phyloP scores from a whole-genome alignment of 2,888 invertebrate species.

The Leptodirus hochenwartii region DNA sequence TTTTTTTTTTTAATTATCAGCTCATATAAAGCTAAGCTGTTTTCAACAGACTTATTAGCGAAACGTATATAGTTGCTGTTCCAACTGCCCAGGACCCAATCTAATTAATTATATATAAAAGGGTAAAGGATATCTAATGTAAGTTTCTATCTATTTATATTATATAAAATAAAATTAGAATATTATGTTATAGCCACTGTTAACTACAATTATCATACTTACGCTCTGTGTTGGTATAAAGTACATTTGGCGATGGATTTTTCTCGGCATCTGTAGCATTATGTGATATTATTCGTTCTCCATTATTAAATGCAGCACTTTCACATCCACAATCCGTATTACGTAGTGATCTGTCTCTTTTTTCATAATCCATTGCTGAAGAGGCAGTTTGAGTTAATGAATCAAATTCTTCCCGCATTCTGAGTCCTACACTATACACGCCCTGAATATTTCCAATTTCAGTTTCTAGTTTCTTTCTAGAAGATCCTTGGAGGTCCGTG shows the following conservation, averaged over 20 bases:
- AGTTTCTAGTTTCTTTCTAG: slow-evolving; percentile 21
- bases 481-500: slow-evolving; percentile 22
- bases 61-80: too few relatives aligned
- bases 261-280: slow-evolving; percentile 34
- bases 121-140: too few relatives aligned
- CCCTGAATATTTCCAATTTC: slow-evolving; percentile 31
- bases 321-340: slow-evolving; percentile 65
- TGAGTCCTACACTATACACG: slow-evolving; percentile 35
- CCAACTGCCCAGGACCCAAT: too few relatives aligned
- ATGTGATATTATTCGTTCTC: slow-evolving; percentile 36
- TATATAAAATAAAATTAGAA: too few relatives aligned
- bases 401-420: too few relatives aligned
- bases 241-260: slow-evolving; percentile 15
- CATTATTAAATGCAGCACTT: slow-evolving; percentile 65
- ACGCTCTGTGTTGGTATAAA: slow-evolving; percentile 18
- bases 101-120: too few relatives aligned
- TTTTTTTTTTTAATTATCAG: too few relatives aligned
- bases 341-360: slow-evolving; percentile 50
- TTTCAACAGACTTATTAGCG: too few relatives aligned
- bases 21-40: too few relatives aligned
- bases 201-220: too few relatives aligned
- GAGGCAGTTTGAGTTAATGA: slow-evolving; percentile 31
- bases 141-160: too few relatives aligned
- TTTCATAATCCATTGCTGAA: slow-evolving; percentile 54
- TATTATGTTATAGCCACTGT: too few relatives aligned